Percentiles rank a stretch among this genome's conserved stretches.
These are phyloP conservation scores for Cyclargus thomasi DNA, from an alignment of 1,140 invertebrate species.

Conservation along the genomic window DNA sequence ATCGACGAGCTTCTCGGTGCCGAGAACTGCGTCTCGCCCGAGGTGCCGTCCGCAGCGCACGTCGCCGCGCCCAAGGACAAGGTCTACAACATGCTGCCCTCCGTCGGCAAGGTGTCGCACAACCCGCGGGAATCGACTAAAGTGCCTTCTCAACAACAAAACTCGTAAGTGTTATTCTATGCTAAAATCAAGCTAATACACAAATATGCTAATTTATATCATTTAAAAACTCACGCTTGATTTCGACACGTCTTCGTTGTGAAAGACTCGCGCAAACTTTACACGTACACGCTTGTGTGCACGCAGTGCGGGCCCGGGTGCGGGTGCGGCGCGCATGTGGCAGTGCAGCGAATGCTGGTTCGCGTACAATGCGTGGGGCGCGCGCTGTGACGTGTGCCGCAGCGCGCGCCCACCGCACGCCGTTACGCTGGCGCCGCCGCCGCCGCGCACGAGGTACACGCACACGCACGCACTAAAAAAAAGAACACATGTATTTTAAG, in stretches of 20 bases:
- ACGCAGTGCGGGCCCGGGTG: not conserved
- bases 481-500: too few species aligned
- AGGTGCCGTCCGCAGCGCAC: conserved; percentile 64
- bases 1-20: conserved; percentile 65
- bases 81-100: conserved; percentile 59
- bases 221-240: too few species aligned
- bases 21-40: conserved; percentile 62
- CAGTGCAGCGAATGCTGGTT: conserved; percentile 91
- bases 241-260: too few species aligned
- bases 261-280: not conserved
- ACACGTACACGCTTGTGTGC: not conserved
- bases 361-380: conserved; percentile 89
- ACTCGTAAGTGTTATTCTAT: conserved; percentile 46
- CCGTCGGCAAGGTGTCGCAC: conserved; percentile 58
- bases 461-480: not conserved
- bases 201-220: too few species aligned
- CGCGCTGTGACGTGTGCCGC: conserved; percentile 88
- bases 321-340: conserved; percentile 82
- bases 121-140: conserved; percentile 50
- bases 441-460: conserved; percentile 27
- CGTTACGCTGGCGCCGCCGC: conserved; percentile 77
- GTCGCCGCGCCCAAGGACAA: conserved; percentile 45
- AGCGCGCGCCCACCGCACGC: conserved; percentile 77
- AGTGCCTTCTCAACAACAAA: conserved; percentile 56
- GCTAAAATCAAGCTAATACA: not conserved